These are phyloP conservation scores for Strigops habroptila DNA, from an alignment of 2,113 vertebrate genomes.

Conservation along the genomic window DNA sequence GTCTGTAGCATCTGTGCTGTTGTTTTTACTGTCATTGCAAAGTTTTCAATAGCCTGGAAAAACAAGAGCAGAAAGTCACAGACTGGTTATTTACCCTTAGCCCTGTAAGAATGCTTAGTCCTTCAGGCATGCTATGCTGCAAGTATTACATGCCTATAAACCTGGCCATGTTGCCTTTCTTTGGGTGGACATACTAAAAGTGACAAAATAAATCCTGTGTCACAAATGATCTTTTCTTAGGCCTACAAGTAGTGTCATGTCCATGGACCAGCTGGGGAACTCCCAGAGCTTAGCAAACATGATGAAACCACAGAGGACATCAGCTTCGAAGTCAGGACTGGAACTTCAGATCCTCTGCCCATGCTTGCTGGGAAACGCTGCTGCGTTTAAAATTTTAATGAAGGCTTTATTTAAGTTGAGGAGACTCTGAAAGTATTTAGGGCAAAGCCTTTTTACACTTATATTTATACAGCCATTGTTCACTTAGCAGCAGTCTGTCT, in stretches of 20 bases:
- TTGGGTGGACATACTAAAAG: background rate
- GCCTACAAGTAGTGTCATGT: background rate
- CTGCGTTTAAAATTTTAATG: background rate
- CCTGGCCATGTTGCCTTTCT: background rate
- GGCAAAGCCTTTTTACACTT: background rate
- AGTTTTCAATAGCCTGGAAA: constrained; percentile 91
- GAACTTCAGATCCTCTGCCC: background rate
- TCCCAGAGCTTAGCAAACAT: background rate
- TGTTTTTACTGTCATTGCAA: constrained; percentile 91
- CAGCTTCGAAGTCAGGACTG: background rate
- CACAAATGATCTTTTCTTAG: background rate
- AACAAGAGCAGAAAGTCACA: background rate
- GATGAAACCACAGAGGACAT: background rate
- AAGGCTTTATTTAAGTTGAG: background rate
- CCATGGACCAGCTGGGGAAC: background rate
- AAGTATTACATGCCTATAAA: background rate
- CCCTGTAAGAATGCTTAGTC: background rate
- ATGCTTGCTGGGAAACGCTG: background rate
- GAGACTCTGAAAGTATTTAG: background rate
- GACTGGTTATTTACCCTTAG: background rate
- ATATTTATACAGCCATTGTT: background rate
- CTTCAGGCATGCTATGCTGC: background rate
- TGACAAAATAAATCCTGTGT: background rate
- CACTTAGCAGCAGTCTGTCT: background rate
- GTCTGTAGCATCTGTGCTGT: constrained; percentile 90